These are phyloP conservation scores for Argyra leucocephala DNA, from an alignment of 2,888 invertebrate genomes.

Conservation along the genomic window DNA sequence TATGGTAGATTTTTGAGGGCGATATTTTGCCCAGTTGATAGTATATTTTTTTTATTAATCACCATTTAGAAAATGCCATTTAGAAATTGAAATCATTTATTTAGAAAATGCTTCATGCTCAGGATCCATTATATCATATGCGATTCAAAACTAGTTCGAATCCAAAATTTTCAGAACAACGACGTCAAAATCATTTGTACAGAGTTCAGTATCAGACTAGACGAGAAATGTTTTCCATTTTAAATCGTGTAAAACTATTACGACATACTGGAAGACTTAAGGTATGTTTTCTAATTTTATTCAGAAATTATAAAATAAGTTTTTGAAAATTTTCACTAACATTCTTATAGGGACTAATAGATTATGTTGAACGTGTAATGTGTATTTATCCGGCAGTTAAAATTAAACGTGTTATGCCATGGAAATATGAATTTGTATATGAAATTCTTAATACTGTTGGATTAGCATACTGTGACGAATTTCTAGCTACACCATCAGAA, in stretches of 20 bases:
- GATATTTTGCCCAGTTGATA: too few relatives aligned
- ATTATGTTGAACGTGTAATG: constrained; percentile 22
- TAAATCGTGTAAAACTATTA: constrained; percentile 25
- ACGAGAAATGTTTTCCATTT: constrained; percentile 32
- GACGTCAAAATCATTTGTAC: constrained; percentile 29
- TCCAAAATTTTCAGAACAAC: constrained; percentile 25
- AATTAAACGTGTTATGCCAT: constrained; percentile 38
- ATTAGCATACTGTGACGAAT: constrained; percentile 32
- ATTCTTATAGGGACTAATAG: too few relatives aligned
- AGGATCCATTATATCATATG: constrained; percentile 34
- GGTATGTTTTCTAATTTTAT: neutral
- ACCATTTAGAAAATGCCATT: too few relatives aligned
- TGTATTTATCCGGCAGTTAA: constrained; percentile 37
- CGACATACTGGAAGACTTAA: neutral
- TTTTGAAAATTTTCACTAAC: too few relatives aligned
- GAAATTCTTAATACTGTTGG: constrained; percentile 39
- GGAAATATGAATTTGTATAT: constrained; percentile 40
- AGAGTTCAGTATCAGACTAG: constrained; percentile 36
- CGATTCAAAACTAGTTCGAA: constrained; percentile 30
- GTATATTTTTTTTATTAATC: too few relatives aligned
- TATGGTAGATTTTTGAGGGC: too few relatives aligned
- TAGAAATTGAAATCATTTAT: too few relatives aligned
- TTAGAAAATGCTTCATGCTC: constrained; percentile 38
- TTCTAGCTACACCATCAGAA: too few relatives aligned
- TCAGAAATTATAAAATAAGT: too few relatives aligned